Percentiles rank a stretch among this genome's conserved stretches.
Evolutionary conservation across 2,888 invertebrate species (phyloP).

Genomic region (Caenorhabditis panamensis): DNA sequence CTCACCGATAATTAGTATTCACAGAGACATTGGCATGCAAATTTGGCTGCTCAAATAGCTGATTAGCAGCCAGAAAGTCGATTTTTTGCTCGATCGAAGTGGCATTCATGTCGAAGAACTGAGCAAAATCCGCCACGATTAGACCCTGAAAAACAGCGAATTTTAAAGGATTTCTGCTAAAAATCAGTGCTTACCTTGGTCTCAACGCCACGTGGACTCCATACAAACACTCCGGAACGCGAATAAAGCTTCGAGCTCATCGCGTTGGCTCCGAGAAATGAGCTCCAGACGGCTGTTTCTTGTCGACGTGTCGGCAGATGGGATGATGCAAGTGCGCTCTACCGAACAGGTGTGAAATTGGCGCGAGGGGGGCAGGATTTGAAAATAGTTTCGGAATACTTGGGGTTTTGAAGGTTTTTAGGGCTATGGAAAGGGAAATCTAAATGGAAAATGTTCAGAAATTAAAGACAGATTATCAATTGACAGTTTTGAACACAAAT

Average conservation of each 20-base stretch:
- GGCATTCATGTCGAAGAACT: constrained; percentile 60
- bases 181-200: constrained; percentile 29
- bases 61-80: constrained; percentile 33
- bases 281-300: not conserved
- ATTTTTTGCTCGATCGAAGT: constrained; percentile 48
- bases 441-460: too few relatives aligned
- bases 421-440: not conserved
- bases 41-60: constrained; percentile 19
- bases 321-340: constrained; percentile 21
- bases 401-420: not conserved
- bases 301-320: constrained; percentile 23
- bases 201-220: constrained; percentile 55
- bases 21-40: constrained; percentile 30
- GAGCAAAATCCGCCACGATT: constrained; percentile 62
- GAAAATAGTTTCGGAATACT: not conserved
- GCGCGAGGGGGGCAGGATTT: not conserved
- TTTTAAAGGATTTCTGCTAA: not conserved
- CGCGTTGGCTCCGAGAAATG: not conserved
- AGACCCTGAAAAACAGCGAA: constrained; percentile 46
- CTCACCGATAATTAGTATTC: constrained; percentile 47
- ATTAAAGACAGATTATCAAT: too few relatives aligned
- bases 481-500: too few relatives aligned
- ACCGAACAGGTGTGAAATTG: not conserved
- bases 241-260: constrained; percentile 67
- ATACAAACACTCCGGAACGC: constrained; percentile 61